These are phyloP conservation scores for Apaloderma vittatum DNA, from an alignment of 2,113 vertebrate genomes.

Conservation along the genomic window DNA sequence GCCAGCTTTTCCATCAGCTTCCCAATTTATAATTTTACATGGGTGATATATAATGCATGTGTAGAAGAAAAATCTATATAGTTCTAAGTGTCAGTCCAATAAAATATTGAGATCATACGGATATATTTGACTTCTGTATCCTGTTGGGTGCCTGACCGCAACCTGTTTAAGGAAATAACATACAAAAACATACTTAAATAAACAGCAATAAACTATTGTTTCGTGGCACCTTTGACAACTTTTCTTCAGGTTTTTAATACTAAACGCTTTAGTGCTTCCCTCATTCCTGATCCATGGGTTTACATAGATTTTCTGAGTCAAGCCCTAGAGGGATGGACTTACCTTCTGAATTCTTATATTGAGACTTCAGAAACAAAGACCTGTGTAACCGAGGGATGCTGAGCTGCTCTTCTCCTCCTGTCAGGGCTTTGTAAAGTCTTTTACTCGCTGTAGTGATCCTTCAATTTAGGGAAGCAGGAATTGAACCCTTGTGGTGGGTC, in stretches of 20 bases:
- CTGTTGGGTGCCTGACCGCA: slow-evolving; percentile 11
- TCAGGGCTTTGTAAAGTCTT: background rate
- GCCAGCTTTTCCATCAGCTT: background rate
- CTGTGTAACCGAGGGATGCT: background rate
- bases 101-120: background rate
- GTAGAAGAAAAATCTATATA: background rate
- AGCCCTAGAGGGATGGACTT: background rate
- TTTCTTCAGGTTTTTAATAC: background rate
- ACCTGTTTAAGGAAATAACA: background rate
- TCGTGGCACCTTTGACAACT: background rate
- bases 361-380: background rate
- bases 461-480: background rate
- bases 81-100: background rate
- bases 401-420: background rate
- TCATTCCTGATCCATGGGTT: background rate
- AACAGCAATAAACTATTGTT: background rate
- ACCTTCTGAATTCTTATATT: background rate
- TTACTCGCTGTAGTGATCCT: background rate
- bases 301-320: background rate
- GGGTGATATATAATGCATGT: background rate
- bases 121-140: background rate
- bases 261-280: background rate
- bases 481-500: background rate
- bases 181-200: background rate
- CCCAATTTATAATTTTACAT: background rate